Conservation (phyloP, 2,113 vertebrate species). For the Taurulus bubalis region DNA sequence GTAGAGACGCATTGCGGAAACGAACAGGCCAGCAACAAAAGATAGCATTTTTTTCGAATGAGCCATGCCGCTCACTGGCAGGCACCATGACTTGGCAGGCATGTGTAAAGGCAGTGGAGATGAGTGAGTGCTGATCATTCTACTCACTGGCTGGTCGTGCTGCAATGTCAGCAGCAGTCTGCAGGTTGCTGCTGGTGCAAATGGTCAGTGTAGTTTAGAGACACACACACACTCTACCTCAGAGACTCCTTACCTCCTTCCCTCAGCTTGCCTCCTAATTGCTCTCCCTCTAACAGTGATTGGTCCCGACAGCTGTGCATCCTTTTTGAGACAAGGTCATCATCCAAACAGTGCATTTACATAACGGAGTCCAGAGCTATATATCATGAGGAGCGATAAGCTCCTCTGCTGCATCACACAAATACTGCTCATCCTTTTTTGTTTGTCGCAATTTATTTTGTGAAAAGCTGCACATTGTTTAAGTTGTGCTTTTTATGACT, state of each 20-base stretch:
- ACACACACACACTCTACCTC: background rate
- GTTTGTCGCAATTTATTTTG: background rate
- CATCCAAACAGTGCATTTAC: conserved; percentile 38
- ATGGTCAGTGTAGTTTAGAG: conserved; percentile 1
- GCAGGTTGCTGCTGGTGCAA: conserved; percentile 45
- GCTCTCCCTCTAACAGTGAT: conserved; percentile 42
- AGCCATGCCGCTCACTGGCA: conserved; percentile 55
- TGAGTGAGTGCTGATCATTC: conserved; percentile 62
- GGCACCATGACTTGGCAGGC: conserved; percentile 59
- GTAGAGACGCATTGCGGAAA: conserved; percentile 56
- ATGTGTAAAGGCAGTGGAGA: conserved; percentile 49
- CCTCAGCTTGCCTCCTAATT: conserved; percentile 57
- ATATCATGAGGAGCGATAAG: conserved; percentile 24
- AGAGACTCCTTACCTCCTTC: conserved; percentile 37
- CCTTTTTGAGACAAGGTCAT: conserved; percentile 46
- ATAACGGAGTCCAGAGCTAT: conserved; percentile 29
- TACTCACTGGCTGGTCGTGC: conserved; percentile 39
- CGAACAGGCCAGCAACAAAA: conserved; percentile 43
- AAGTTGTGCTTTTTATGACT: background rate
- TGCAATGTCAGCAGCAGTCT: conserved; percentile 57
- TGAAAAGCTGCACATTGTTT: background rate
- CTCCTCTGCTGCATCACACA: background rate
- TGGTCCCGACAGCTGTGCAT: conserved; percentile 60
- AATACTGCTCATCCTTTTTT: background rate
- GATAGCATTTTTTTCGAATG: conserved; percentile 43